Evolutionary conservation across 2,797 vertebrate genomes (phyloP).

Genomic region (Chaetodon trifasciatus): DNA sequence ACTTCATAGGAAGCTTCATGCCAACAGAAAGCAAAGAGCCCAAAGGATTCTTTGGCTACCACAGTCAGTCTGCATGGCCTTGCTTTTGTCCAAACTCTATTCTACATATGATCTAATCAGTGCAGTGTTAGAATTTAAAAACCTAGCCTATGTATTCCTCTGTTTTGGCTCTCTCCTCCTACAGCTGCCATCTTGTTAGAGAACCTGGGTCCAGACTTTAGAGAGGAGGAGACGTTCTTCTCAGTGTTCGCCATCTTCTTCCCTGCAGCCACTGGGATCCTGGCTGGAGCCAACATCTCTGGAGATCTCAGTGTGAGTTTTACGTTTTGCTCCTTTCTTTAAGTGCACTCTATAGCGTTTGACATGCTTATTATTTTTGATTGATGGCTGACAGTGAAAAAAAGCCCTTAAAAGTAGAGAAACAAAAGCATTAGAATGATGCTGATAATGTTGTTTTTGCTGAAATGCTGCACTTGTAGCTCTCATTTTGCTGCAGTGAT

Average conservation of each 20-base stretch:
- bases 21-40: conserved; percentile 90
- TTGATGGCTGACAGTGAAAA: neutral
- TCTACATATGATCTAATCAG: neutral
- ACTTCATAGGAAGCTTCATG: conserved; percentile 94
- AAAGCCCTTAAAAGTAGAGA: neutral
- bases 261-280: conserved; percentile 96
- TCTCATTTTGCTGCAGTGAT: neutral
- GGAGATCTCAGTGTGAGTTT: conserved; percentile 93
- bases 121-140: neutral
- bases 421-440: neutral
- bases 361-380: neutral
- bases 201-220: conserved; percentile 96
- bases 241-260: conserved; percentile 98
- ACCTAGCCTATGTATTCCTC: neutral
- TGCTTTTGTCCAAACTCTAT: neutral
- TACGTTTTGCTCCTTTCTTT: neutral
- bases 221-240: conserved; percentile 92
- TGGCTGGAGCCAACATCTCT: conserved; percentile 98
- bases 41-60: conserved; percentile 95
- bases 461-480: neutral
- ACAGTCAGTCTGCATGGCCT: conserved; percentile 79
- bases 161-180: neutral
- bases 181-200: conserved; percentile 93
- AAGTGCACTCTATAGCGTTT: neutral
- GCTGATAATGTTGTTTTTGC: neutral